Evolutionary conservation across 1,140 invertebrate genomes (phyloP), one percentile per base, ranked within the genome.

Genomic region (Cydia splendana): DNA sequence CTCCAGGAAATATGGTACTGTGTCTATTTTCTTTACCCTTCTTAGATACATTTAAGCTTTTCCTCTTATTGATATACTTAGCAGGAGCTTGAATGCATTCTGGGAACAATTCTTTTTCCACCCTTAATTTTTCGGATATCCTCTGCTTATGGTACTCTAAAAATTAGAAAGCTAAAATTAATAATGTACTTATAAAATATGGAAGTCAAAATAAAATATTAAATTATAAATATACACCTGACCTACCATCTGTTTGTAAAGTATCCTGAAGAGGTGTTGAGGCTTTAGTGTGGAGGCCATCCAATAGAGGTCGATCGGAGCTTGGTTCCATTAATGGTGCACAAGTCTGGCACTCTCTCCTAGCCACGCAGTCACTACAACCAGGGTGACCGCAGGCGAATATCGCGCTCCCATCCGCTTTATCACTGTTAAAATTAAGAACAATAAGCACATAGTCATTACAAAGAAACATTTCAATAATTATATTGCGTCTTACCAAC

Each of bases 81-180:
- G 78, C 34, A 30, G 86, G 84, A 74, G 88, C 91, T 85, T 93
- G 90, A 76, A 93, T 93, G 77, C 90, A 90, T 82, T 89, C 78
- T 74, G 91, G 90, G 79, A 93, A 93, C 67, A 93, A n/a, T 75
- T 90, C 77, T 76, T 90, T 91, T 81, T 93, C 91, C 62, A 85
- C 57, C 77, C 85, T 89, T 48, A 91, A 76, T 74, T 90, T 82
- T 53, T 90, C 88, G 53, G 89, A 91, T 73, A 91, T 75, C 76
- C 87, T 84, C n/a, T 82, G 79, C 45, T 82, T 84, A 80, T 78
- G 88, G 75, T 87, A 85, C 67, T 89, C 91, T 93, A 78, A 76
- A 87, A 89, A 79, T 74, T 78, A 81, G 67, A 71, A 20, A 71
- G 15, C 6, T 42, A 42, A n/a, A 2, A 13, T 69, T 69, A 30